Conservation (phyloP, 1,140 invertebrate genomes). For the Hyles euphorbiae region DNA sequence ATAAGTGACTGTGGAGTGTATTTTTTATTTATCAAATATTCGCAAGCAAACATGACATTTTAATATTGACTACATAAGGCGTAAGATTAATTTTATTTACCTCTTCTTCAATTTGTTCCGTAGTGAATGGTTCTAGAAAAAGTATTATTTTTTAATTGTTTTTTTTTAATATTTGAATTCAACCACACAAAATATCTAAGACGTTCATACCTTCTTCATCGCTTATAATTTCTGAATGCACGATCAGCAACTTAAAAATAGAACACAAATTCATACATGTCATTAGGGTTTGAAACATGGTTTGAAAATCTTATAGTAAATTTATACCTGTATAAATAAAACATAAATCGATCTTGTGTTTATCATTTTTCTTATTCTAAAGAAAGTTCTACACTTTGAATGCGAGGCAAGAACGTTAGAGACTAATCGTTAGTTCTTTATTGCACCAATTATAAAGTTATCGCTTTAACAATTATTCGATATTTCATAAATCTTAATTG, state of each 20-base stretch:
- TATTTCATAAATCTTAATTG: too few species aligned
- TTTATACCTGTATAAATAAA: constrained; percentile 4
- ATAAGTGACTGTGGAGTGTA: too few species aligned
- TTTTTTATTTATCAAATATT: too few species aligned
- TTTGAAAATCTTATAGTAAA: background rate
- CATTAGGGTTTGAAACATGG: background rate
- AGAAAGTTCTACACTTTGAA: background rate
- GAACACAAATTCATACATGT: background rate
- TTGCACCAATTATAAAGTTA: constrained; percentile 6
- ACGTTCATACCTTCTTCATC: constrained; percentile 26
- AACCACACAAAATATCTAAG: constrained; percentile 1
- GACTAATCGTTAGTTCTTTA: background rate
- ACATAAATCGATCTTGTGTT: background rate
- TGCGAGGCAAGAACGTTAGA: background rate
- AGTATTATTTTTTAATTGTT: background rate
- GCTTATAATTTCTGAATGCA: constrained; percentile 14
- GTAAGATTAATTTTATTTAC: constrained; percentile 17
- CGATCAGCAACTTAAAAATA: constrained; percentile 18
- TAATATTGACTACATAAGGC: too few species aligned
- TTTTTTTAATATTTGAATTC: too few species aligned
- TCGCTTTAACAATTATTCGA: background rate
- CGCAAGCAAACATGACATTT: too few species aligned
- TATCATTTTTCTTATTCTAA: background rate
- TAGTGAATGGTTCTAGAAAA: constrained; percentile 31
- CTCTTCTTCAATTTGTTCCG: constrained; percentile 45